Base-by-base conservation (phyloP, 1,140 invertebrate species). In the Dendroctonus valens region DNA sequence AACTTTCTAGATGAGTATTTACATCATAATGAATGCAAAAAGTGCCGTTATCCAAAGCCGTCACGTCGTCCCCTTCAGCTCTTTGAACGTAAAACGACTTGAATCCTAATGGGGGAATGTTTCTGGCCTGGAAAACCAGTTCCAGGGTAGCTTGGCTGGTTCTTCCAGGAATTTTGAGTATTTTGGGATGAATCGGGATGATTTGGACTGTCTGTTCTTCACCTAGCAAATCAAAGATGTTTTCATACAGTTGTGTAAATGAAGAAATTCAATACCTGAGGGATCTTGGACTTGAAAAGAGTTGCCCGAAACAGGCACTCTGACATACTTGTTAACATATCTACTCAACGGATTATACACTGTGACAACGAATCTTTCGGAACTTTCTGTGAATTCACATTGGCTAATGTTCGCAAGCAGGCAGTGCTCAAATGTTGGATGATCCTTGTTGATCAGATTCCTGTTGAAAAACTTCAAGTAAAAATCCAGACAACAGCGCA, bases 311-410 rank as follows among this genome's bases (percentile, higher is more conserved):
- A 91, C 88, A 0, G 94, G 93, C 9, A 96, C 40, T n/a, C 89
- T 81, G 9, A 94, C 80, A 70, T 85, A 87, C 51, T 84, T 79
- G 8, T 82, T 81, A 0, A 90, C 81, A 42, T 81, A 76, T 40
- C 86, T 83, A 55, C 87, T 88, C 7, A 91, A 72, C 0, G 93
- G 91, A 79, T 98, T 98, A 75, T 93, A 92, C 3, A 94, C 72
- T 0, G 88, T 86, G 0, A 92, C 81, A 2, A 87, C 76, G 73
- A 91, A 88, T 65, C 84, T 78, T 61, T 84, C 76, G 46, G 80
- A 79, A 5, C 75, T 75, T 76, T 94, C 91, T 2, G 86, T 85
- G 15, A 83, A 73, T 75, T 69, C 71, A 63, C 88, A 89, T 0
- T 79, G 73, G 70, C 86, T 89, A 0, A 87, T 84, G 61, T 89